Conservation (phyloP, 2,888 invertebrate species). For the Eupithecia abbreviata region DNA sequence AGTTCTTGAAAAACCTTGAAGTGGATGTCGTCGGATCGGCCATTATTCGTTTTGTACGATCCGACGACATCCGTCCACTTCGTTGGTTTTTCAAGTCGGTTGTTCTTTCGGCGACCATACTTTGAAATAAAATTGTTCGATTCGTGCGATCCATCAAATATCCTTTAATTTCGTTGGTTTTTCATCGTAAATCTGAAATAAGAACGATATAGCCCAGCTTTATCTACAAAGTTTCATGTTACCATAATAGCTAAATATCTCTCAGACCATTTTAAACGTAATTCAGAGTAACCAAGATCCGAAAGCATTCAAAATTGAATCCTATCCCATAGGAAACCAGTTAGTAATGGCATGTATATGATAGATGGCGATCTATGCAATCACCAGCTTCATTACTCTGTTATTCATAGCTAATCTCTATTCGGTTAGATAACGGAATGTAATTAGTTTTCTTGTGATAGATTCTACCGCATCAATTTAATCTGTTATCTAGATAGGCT, state of each 20-base stretch:
- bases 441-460: constrained; percentile 43
- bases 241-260: not conserved
- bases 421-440: constrained; percentile 36
- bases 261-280: not conserved
- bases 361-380: constrained; percentile 30
- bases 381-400: constrained; percentile 27
- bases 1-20: too few species aligned
- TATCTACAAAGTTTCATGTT: not conserved
- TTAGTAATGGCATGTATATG: constrained; percentile 28
- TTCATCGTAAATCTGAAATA: too few species aligned
- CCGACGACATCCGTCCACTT: too few species aligned
- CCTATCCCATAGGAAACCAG: constrained; percentile 12
- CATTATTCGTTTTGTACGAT: too few species aligned
- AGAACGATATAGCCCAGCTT: not conserved
- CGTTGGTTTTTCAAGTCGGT: too few species aligned
- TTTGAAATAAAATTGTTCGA: too few species aligned
- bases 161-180: too few species aligned
- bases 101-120: too few species aligned
- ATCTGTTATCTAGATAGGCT: constrained; percentile 1
- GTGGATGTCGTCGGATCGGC: too few species aligned
- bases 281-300: not conserved
- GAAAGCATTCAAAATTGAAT: constrained; percentile 1
- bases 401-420: constrained; percentile 36
- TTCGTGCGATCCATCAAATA: too few species aligned
- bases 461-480: constrained; percentile 13